Evolutionary conservation across 2,113 vertebrate genomes (phyloP).

Genomic region (Xiphophorus maculatus): DNA sequence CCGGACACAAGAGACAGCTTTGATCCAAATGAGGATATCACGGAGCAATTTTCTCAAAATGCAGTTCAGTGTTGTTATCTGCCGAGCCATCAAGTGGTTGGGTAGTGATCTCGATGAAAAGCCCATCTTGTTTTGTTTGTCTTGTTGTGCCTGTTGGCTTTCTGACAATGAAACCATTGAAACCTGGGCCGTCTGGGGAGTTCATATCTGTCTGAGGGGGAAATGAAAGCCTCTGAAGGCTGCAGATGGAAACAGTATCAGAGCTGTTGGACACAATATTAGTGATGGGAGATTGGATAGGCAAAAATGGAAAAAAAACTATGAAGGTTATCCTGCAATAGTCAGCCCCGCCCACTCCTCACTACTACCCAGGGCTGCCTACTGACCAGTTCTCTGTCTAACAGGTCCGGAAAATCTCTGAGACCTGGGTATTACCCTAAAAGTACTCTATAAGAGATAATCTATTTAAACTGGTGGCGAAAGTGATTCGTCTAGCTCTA

Average conservation of each 20-base stretch:
- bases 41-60: constrained; percentile 13
- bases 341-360: too few relatives aligned
- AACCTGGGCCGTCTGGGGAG: constrained; percentile 41
- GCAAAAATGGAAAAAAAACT: constrained; percentile 1
- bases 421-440: too few relatives aligned
- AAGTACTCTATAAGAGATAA: too few relatives aligned
- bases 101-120: constrained; percentile 35
- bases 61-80: constrained; percentile 11
- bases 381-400: too few relatives aligned
- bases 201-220: constrained; percentile 71
- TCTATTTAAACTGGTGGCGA: too few relatives aligned
- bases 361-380: too few relatives aligned
- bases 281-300: constrained; percentile 63
- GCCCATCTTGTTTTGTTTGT: constrained; percentile 46
- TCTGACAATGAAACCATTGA: constrained; percentile 42
- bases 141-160: constrained; percentile 45
- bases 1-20: constrained; percentile 7
- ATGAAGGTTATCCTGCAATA: too few relatives aligned
- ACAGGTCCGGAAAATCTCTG: too few relatives aligned
- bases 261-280: constrained; percentile 55
- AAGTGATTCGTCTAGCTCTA: too few relatives aligned
- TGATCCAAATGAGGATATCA: constrained; percentile 38
- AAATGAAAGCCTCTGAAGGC: constrained; percentile 67
- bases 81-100: constrained; percentile 43
- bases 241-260: constrained; percentile 47